Base-by-base conservation (phyloP, 2,113 vertebrate genomes). In the Lethenteron reissneri region DNA sequence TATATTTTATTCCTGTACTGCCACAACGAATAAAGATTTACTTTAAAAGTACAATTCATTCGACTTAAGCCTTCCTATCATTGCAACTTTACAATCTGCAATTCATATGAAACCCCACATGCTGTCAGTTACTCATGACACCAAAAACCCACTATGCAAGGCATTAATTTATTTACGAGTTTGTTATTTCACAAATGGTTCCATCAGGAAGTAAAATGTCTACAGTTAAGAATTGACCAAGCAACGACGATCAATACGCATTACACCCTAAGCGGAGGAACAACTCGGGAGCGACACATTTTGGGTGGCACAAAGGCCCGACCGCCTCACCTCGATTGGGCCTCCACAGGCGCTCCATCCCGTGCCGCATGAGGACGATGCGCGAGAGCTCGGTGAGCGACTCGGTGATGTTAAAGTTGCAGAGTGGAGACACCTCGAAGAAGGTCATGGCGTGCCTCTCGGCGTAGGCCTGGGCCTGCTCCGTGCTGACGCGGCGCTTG, bases 291-390 rank as follows among this genome's bases (percentile, higher is more conserved):
- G 21, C n/a, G 11, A n/a, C 11, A 11, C n/a, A 25, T 21, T 17
- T 17, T 21, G 64, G 11, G 25, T 10, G 11, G n/a, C n/a, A 10
- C 10, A 11, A 68, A n/a, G 14, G 25, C 64, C 64, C 64, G 5
- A 14, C 7, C 12, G 15, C 25, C 84, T 81, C 70, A 94, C 94
- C 94, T 85, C 88, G 79, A 81, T 96, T 99, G 74, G 94, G 94
- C 68, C 81, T 89, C 94, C 92, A 99, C 80, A 99, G 96, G 78
- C 96, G 97, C 81, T 99, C 94, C 94, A 99, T 99, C 76, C 94
- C 94, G 0, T 97, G 94, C 56, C 94, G 82, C 94, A 99, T 99
- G 56, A 99, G 85, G 74, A 97, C 94, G 0, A 97, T 99, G 56
- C 94, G 90, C 0, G 92, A 97, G 17, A 99, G 80, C 78, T 99